Evolutionary conservation across 2,888 invertebrate species (phyloP).

Genomic region (Notodonta ziczac): DNA sequence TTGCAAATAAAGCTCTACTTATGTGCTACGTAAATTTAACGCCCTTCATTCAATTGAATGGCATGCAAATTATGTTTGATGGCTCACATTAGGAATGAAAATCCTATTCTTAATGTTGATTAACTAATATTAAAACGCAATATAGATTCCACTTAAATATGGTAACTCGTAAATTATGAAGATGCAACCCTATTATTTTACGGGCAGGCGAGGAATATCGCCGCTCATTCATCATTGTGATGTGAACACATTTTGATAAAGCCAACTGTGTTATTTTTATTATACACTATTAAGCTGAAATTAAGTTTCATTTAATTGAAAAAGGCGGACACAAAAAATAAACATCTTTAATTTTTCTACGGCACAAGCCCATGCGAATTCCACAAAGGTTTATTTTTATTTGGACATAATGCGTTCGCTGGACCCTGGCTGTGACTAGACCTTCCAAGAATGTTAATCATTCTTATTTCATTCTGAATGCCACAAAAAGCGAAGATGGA

Average conservation of each 20-base stretch:
- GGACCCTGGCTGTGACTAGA: conserved; percentile 18
- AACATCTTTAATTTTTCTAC: conserved; percentile 25
- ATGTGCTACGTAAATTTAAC: neutral
- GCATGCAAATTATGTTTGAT: neutral
- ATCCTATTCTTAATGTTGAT: neutral
- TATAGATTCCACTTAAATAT: conserved; percentile 3
- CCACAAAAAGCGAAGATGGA: neutral
- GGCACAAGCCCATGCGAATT: conserved; percentile 18
- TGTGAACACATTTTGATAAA: conserved; percentile 40
- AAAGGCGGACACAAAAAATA: conserved; percentile 45
- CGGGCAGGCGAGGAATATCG: conserved; percentile 28
- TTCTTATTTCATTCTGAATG: neutral
- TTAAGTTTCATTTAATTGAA: conserved; percentile 47
- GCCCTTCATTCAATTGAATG: neutral
- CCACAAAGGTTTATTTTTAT: conserved; percentile 19
- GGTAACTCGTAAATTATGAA: conserved; percentile 11
- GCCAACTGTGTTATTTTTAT: conserved; percentile 27
- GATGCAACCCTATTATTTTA: conserved; percentile 28
- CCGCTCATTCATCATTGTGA: conserved; percentile 46
- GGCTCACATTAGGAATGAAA: neutral
- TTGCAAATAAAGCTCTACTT: conserved; percentile 13
- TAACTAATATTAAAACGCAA: neutral
- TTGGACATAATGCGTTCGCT: conserved; percentile 17
- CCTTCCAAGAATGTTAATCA: conserved; percentile 31
- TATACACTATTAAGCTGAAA: conserved; percentile 26